phyloP scores from a whole-genome alignment of 2,888 invertebrate species.

The Ophion costatus region DNA sequence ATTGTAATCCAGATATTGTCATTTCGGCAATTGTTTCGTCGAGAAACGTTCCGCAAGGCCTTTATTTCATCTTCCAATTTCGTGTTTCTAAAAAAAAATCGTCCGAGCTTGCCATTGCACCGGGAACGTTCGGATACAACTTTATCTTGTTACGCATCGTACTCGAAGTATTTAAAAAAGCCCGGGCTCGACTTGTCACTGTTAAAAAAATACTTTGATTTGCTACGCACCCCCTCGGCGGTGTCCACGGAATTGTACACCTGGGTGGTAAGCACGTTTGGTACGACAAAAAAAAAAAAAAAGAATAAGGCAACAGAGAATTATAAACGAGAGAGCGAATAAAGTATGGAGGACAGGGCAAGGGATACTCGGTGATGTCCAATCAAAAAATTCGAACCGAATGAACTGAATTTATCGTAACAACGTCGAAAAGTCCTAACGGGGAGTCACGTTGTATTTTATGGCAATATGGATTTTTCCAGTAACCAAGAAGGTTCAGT shows the following conservation, averaged over 20 bases:
- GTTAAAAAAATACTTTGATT: conserved; percentile 21
- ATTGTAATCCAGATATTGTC: too few relatives aligned
- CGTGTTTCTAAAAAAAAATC: neutral
- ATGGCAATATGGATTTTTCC: too few relatives aligned
- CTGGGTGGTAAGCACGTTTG: conserved; percentile 72
- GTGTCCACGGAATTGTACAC: conserved; percentile 77
- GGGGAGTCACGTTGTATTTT: too few relatives aligned
- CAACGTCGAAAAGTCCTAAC: neutral
- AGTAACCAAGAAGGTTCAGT: too few relatives aligned
- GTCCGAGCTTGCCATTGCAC: neutral
- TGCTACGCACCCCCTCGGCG: conserved; percentile 75
- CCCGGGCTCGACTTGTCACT: conserved; percentile 21
- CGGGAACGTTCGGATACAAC: neutral
- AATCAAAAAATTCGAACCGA: neutral
- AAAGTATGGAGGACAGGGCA: conserved; percentile 7
- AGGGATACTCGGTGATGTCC: neutral
- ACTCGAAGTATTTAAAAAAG: neutral
- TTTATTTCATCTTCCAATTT: neutral
- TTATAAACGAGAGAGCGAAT: conserved; percentile 55
- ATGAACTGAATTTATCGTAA: neutral
- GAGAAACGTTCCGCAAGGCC: neutral
- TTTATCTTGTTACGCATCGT: neutral
- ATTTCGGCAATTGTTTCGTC: too few relatives aligned
- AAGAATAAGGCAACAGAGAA: conserved; percentile 61
- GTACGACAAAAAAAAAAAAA: conserved; percentile 72